Evolutionary conservation across 2,888 invertebrate species (phyloP), one percentile per base, ranked within the genome.

Genomic region (Tigriopus californicus): DNA sequence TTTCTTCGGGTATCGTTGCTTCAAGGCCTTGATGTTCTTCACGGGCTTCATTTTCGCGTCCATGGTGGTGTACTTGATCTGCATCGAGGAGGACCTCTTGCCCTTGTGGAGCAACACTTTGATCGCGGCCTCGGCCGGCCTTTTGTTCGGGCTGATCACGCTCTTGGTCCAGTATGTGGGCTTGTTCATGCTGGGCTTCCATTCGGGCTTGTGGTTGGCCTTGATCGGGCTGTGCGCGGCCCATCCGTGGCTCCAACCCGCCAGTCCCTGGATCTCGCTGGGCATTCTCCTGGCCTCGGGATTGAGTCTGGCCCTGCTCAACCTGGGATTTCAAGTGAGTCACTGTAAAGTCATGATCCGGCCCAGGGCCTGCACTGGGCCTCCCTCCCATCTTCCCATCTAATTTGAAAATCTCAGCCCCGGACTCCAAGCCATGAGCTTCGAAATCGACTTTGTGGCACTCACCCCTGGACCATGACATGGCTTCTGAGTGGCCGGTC

Each of bases 31-130:
- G 62, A 85, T 88, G 80, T 89, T 89, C 71, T 76, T 88, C 56
- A 88, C 86, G 53, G 89, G 89, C 41, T 83, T 88, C 70, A 81
- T 85, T 62, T 88, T 86, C 69, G 87, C 84, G 15, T 80, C 85
- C 55, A 79, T 83, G 62, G 79, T 86, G 63, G 83, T 87, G 47
- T 88, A 83, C 71, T 71, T 83, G 65, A 81, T 88, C 67, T 85
- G 86, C 69, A 74, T 83, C 55, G 85, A 86, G 71, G 84, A 85
- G 67, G 79, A 82, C 66, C 10, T 24, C n/a, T 18, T 42, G n/a
- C 46, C 56, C 24, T 3, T 24, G 44, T 46, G 56, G 56, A 46
- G 25, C 24, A 56, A 13, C 44, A 46, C 56, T 3, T 46, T 80
- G 61, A 81, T 83, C 53, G 79, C 83, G 1, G 69, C 83, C 20